Percentiles rank a stretch among this genome's conserved stretches.
Conservation (phyloP, 2,797 vertebrate genomes). For the Girardinus metallicus region DNA sequence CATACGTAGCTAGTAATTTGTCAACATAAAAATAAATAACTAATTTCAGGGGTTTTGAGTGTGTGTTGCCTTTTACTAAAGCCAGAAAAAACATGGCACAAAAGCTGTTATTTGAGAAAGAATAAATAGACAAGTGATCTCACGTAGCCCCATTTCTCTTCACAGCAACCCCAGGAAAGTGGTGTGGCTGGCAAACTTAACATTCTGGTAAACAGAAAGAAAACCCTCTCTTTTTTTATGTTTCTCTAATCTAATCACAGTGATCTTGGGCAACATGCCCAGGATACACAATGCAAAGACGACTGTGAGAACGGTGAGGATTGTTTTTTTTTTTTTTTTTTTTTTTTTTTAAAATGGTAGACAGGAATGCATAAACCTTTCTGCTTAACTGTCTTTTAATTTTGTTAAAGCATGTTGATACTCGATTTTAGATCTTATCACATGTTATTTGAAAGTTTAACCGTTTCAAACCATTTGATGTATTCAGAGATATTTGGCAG, state of each 20-base stretch:
- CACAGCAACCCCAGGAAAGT: background rate
- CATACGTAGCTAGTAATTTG: conserved; percentile 6
- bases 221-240: conserved; percentile 1
- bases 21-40: conserved; percentile 28
- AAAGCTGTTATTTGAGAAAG: conserved; percentile 16
- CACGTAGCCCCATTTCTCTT: background rate
- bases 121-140: background rate
- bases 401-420: background rate
- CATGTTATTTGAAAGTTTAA: background rate
- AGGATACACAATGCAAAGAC: conserved; percentile 1
- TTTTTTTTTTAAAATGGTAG: background rate
- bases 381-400: background rate
- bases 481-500: background rate
- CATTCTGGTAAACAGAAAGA: conserved; percentile 8
- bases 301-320: background rate
- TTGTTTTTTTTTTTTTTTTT: background rate
- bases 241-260: conserved; percentile 1
- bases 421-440: background rate
- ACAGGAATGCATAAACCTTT: background rate
- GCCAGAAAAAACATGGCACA: background rate
- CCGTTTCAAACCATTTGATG: background rate
- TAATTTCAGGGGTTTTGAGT: conserved; percentile 10
- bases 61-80: conserved; percentile 27
- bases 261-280: conserved; percentile 5
- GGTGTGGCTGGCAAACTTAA: background rate